These are phyloP conservation scores for Xestobium rufovillosum DNA, from an alignment of 2,888 invertebrate species.

Conservation along the genomic window DNA sequence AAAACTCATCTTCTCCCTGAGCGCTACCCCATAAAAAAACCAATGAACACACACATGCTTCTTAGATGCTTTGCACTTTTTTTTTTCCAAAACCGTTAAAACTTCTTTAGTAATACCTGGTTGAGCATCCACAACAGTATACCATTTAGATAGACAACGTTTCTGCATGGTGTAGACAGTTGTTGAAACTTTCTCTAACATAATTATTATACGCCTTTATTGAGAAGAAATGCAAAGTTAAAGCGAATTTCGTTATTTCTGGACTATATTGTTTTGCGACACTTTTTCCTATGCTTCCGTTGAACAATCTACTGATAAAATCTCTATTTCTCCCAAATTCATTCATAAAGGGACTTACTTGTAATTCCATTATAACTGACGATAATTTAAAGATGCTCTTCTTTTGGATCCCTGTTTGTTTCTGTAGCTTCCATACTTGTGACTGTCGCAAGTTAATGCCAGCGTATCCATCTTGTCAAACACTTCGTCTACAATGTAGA, in stretches of 20 bases:
- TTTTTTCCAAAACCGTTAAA: neutral
- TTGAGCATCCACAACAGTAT: neutral
- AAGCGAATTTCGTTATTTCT: neutral
- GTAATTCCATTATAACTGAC: neutral
- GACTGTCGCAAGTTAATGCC: neutral
- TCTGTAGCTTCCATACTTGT: constrained; percentile 1
- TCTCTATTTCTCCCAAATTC: constrained; percentile 1
- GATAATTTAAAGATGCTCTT: neutral
- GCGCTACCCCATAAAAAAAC: too few relatives aligned
- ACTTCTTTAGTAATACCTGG: neutral
- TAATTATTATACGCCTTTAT: neutral
- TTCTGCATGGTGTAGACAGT: neutral
- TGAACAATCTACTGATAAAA: constrained; percentile 1
- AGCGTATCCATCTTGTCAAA: too few relatives aligned
- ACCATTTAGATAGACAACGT: neutral
- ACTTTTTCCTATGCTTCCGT: constrained; percentile 1
- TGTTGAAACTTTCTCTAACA: neutral
- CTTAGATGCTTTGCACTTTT: too few relatives aligned
- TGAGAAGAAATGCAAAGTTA: neutral
- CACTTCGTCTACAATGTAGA: too few relatives aligned
- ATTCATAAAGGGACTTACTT: neutral
- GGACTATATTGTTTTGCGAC: neutral
- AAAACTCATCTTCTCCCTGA: neutral
- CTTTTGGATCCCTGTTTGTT: neutral
- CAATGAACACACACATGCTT: too few relatives aligned